Evolutionary conservation across 1,140 invertebrate species (phyloP).

Genomic region (Leptoteleia sp.): DNA sequence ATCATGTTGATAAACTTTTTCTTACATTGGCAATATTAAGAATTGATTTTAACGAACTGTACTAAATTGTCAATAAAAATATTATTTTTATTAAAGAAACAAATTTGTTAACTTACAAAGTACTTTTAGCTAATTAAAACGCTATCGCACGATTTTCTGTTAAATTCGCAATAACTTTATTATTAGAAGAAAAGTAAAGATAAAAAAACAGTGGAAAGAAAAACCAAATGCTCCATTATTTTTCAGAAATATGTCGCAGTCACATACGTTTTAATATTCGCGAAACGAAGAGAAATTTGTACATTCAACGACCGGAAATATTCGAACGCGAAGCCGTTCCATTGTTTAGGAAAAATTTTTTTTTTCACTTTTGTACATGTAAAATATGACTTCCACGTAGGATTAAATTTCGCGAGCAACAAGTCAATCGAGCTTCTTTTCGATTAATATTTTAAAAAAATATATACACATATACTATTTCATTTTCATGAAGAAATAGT

Average conservation of each 20-base stretch:
- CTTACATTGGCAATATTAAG: too few relatives aligned
- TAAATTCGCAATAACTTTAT: conserved; percentile 9
- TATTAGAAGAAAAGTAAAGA: too few relatives aligned
- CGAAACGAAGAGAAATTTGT: conserved; percentile 61
- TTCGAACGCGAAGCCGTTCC: conserved; percentile 47
- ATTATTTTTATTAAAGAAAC: too few relatives aligned
- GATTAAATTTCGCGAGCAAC: conserved; percentile 17
- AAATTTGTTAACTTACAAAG: too few relatives aligned
- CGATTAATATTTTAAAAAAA: conserved; percentile 11
- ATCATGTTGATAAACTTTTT: too few relatives aligned
- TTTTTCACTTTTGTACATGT: conserved; percentile 12
- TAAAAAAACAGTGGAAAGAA: too few relatives aligned
- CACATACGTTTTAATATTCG: conserved; percentile 61
- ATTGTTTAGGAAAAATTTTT: conserved; percentile 36
- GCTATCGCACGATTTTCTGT: neutral
- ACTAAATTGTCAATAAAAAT: too few relatives aligned
- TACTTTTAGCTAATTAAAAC: conserved; percentile 6
- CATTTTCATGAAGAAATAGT: neutral
- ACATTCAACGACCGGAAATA: conserved; percentile 49
- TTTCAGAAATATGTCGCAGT: conserved; percentile 49
- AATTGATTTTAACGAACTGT: too few relatives aligned
- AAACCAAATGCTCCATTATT: conserved; percentile 32
- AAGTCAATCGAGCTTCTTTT: conserved; percentile 16
- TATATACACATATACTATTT: neutral
- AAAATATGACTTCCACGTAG: conserved; percentile 13